Evolutionary conservation across 2,113 vertebrate genomes (phyloP).

Genomic region (Australoheros scitulus): DNA sequence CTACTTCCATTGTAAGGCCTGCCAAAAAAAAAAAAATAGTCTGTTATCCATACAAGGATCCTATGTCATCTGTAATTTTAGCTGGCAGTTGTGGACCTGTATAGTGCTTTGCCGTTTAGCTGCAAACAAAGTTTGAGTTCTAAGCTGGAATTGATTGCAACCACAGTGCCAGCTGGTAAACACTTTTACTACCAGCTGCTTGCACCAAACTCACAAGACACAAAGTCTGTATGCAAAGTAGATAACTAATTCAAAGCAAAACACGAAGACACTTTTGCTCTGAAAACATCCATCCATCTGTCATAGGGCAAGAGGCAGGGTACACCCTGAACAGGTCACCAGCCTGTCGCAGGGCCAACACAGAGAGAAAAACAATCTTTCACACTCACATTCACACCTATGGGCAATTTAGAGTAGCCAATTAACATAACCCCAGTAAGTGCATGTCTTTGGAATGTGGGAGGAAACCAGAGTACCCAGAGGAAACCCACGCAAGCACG

Average conservation of each 20-base stretch:
- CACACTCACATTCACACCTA: too few species aligned
- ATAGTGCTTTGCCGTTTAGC: conserved; percentile 12
- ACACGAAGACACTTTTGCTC: neutral
- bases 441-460: too few species aligned
- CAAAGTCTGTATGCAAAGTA: neutral
- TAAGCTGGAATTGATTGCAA: neutral
- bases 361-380: too few species aligned
- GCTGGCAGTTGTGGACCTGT: conserved; percentile 15
- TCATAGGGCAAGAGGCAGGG: too few species aligned
- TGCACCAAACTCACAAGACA: neutral
- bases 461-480: too few species aligned
- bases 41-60: conserved; percentile 46
- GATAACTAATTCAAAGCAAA: neutral
- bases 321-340: too few species aligned
- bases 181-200: neutral
- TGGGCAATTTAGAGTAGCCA: too few species aligned
- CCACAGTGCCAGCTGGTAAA: neutral
- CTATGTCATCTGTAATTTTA: conserved; percentile 25
- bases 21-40: conserved; percentile 53
- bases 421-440: too few species aligned
- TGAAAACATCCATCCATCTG: too few species aligned
- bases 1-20: conserved; percentile 51
- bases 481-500: too few species aligned
- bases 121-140: neutral
- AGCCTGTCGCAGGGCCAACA: too few species aligned